phyloP scores from a whole-genome alignment of 2,113 vertebrate genomes.

The Pantherophis guttatus region DNA sequence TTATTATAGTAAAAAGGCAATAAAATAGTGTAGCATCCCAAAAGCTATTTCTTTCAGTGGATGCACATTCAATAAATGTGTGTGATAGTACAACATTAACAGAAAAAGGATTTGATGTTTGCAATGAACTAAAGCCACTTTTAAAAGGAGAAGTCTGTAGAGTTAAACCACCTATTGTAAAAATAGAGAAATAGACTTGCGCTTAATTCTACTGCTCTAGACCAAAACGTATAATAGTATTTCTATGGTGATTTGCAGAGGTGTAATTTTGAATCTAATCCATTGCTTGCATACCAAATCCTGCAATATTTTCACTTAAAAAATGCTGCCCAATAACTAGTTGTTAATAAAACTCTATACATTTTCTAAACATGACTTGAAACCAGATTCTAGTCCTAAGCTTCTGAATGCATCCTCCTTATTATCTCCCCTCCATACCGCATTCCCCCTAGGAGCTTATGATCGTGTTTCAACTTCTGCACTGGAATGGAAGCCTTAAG shows the following conservation, averaged over 20 bases:
- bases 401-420: not conserved
- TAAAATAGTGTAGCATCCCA: not conserved
- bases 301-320: not conserved
- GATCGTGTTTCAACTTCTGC: slow-evolving; percentile 85
- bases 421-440: not conserved
- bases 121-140: not conserved
- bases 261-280: not conserved
- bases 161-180: not conserved
- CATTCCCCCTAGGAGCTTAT: slow-evolving; percentile 78
- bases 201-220: not conserved
- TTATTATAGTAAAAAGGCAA: not conserved
- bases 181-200: not conserved
- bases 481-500: slow-evolving; percentile 86
- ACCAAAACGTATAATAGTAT: not conserved
- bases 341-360: not conserved
- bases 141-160: not conserved
- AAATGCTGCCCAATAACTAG: not conserved
- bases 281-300: not conserved
- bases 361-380: not conserved
- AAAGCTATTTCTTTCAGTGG: not conserved
- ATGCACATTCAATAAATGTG: not conserved
- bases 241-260: not conserved
- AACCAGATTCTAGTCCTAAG: not conserved
- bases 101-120: not conserved
- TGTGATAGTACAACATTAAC: not conserved